Percentiles rank a stretch among this genome's conserved stretches.
These are phyloP conservation scores for Clupea harengus DNA, from an alignment of 2,113 vertebrate species.

Conservation along the genomic window DNA sequence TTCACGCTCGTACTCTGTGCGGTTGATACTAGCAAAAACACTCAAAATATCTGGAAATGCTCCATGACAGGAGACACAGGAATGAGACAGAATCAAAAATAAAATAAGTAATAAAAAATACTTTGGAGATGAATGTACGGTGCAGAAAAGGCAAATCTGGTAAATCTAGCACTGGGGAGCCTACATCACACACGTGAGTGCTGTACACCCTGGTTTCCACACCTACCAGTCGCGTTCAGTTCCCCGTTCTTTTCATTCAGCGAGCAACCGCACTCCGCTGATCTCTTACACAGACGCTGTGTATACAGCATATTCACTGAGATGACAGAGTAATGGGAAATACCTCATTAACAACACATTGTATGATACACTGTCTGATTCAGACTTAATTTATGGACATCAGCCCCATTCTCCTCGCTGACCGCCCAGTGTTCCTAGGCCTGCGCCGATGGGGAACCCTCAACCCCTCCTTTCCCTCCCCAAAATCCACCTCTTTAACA, in stretches of 20 bases:
- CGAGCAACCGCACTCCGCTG: slow-evolving; percentile 4
- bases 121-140: neutral
- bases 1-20: neutral
- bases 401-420: slow-evolving; percentile 30
- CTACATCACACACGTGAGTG: neutral
- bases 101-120: neutral
- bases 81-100: neutral
- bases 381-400: neutral
- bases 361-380: slow-evolving; percentile 31
- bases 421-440: slow-evolving; percentile 37
- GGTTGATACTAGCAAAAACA: neutral
- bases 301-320: neutral
- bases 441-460: slow-evolving; percentile 29
- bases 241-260: neutral
- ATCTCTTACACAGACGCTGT: slow-evolving; percentile 19
- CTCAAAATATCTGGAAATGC: neutral
- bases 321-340: slow-evolving; percentile 41
- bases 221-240: neutral
- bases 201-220: neutral
- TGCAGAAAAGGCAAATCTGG: slow-evolving; percentile 19
- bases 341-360: slow-evolving; percentile 37
- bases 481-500: slow-evolving; percentile 51
- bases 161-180: neutral
- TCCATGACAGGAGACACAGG: neutral
- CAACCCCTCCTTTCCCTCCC: neutral